Evolutionary conservation across 2,797 vertebrate genomes (phyloP).

Genomic region (Rhodeus uyekii): DNA sequence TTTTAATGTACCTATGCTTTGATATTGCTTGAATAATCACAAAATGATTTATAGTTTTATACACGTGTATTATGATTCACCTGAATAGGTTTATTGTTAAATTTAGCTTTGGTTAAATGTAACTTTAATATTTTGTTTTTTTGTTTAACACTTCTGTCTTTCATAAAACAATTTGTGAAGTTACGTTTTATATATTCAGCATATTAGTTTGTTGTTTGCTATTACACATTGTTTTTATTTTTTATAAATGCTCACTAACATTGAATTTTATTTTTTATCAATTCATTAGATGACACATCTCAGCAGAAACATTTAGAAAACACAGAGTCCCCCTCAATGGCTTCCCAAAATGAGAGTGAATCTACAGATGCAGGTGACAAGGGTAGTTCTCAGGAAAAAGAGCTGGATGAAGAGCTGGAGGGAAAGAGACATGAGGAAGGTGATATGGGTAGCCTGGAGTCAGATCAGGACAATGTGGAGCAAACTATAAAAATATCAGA

Average conservation of each 20-base stretch:
- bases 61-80: background rate
- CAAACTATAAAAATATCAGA: constrained; percentile 68
- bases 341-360: constrained; percentile 64
- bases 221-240: too few relatives aligned
- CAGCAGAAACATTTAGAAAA: constrained; percentile 67
- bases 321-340: constrained; percentile 61
- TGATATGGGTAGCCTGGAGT: constrained; percentile 62
- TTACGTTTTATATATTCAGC: background rate
- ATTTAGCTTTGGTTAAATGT: background rate
- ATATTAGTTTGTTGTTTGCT: background rate
- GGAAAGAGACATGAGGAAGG: constrained; percentile 65
- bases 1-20: background rate
- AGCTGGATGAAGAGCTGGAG: constrained; percentile 69
- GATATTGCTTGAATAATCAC: background rate
- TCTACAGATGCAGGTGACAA: constrained; percentile 58
- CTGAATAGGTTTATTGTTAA: background rate
- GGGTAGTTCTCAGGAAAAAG: constrained; percentile 53
- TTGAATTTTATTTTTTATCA: constrained; percentile 22
- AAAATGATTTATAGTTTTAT: background rate
- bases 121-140: too few relatives aligned
- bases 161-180: too few relatives aligned
- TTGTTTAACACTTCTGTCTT: background rate
- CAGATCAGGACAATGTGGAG: constrained; percentile 66
- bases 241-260: background rate
- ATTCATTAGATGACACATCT: constrained; percentile 69